Evolutionary conservation across 1,140 invertebrate species (phyloP).

Genomic region (Caerostris darwini): DNA sequence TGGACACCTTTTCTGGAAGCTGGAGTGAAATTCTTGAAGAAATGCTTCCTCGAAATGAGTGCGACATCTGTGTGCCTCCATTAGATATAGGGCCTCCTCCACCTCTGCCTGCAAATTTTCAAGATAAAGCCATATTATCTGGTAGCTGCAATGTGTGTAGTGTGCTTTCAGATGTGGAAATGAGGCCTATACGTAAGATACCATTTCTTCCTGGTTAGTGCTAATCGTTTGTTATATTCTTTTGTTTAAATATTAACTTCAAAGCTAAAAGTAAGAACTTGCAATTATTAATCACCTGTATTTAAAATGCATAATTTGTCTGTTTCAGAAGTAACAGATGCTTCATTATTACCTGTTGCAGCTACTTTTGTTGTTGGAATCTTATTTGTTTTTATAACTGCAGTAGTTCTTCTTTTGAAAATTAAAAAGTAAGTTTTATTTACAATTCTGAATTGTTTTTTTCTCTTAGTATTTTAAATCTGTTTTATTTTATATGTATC

Average conservation of each 20-base stretch:
- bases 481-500: too few species aligned
- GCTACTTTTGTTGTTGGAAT: conserved; percentile 72
- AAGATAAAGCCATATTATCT: conserved; percentile 67
- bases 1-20: conserved; percentile 63
- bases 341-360: conserved; percentile 63
- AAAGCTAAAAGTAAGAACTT: too few species aligned
- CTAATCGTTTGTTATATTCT: too few species aligned
- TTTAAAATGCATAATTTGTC: too few species aligned
- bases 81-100: conserved; percentile 71
- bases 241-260: too few species aligned
- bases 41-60: conserved; percentile 72
- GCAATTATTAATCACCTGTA: too few species aligned
- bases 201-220: not conserved
- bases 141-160: conserved; percentile 74
- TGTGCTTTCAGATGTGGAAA: conserved; percentile 69
- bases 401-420: conserved; percentile 62
- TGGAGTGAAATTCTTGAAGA: conserved; percentile 76
- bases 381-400: conserved; percentile 60
- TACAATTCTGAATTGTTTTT: not conserved
- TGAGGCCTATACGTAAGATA: conserved; percentile 64
- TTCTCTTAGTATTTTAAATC: too few species aligned
- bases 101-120: conserved; percentile 71
- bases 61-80: conserved; percentile 72
- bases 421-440: conserved; percentile 67
- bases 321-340: conserved; percentile 69